Evolutionary conservation across 2,113 vertebrate genomes (phyloP), one percentile per base, ranked within the genome.

Genomic region (Perognathus longimembris): DNA sequence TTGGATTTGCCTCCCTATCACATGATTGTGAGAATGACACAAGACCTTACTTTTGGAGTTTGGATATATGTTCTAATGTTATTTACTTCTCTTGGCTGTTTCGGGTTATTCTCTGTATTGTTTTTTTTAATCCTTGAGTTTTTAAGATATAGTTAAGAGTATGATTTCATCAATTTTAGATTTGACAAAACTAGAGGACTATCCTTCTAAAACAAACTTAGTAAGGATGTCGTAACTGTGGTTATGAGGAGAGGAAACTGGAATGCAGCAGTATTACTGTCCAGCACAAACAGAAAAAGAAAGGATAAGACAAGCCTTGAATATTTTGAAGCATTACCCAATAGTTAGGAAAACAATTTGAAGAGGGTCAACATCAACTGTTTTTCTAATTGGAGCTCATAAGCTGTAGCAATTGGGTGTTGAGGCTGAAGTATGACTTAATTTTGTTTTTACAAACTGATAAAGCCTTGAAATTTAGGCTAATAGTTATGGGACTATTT

Each of bases 391-490:
- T 18, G 81, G 24, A 50, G 20, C 7, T 66, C 32, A 81, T 69
- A 38, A n/a, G 45, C n/a, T 74, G 74, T 17, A 67, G 34, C 21
- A 76, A 3, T 90, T 38, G 84, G 73, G n/a, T 24, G 57, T 36
- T 88, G 61, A 94, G 54, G 85, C 6, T 74, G 10, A 95, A 89
- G 3, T 59, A 34, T 66, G 73, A 80, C 5, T 92, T 91, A 57
- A 89, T 83, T 82, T 63, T 86, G 50, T 85, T 94, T 59, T 42
- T 21, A 95, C 21, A 93, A 77, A 66, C 67, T 76, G 54, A 80
- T 67, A 80, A 80, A 94, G 18, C 77, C 78, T 45, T 77, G 20
- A 54, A 45, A 63, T 78, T 76, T n/a, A 10, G 30, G 67, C 63
- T 92, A 90, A 88, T 42, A n/a, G 17, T 57, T 80, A 24, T 81